Percentiles rank a stretch among this genome's conserved stretches.
Evolutionary conservation across 1,140 invertebrate genomes (phyloP).

Genomic region (Neodiprion lecontei): DNA sequence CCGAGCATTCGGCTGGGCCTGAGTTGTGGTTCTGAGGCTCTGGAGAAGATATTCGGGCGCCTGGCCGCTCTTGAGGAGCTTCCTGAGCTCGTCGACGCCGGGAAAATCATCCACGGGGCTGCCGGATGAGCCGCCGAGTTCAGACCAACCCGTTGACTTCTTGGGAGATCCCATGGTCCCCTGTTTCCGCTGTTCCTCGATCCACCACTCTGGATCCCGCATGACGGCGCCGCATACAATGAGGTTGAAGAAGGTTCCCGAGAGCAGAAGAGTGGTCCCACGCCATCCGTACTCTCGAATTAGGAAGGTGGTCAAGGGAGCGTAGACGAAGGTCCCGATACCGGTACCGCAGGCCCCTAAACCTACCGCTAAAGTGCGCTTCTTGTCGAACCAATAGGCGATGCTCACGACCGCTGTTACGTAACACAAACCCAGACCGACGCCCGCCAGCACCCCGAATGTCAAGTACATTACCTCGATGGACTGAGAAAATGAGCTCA

Average conservation of each 20-base stretch:
- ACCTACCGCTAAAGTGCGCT: conserved; percentile 89
- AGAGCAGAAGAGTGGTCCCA: conserved; percentile 82
- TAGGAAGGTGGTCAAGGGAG: conserved; percentile 78
- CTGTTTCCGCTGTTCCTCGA: conserved; percentile 66
- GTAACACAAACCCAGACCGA: conserved; percentile 86
- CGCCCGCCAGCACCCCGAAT: conserved; percentile 85
- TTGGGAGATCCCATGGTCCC: conserved; percentile 37
- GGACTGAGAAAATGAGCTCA: conserved; percentile 77
- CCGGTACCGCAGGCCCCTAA: conserved; percentile 90
- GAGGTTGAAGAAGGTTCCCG: conserved; percentile 86
- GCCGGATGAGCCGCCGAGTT: conserved; percentile 50
- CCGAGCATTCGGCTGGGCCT: conserved; percentile 40
- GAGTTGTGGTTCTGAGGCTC: conserved; percentile 66
- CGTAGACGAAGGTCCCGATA: conserved; percentile 86
- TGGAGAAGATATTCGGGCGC: conserved; percentile 72
- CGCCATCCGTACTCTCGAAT: conserved; percentile 85
- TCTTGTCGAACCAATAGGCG: conserved; percentile 96
- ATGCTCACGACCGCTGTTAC: conserved; percentile 92
- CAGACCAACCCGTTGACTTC: conserved; percentile 56
- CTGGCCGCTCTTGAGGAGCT: conserved; percentile 69
- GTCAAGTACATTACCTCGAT: conserved; percentile 83
- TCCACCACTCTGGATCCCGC: conserved; percentile 84
- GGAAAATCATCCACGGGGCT: conserved; percentile 65
- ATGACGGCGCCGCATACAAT: conserved; percentile 89
- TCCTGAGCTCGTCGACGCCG: conserved; percentile 71